phyloP scores from a whole-genome alignment of 2,113 vertebrate species.

The Larimichthys polyactis region DNA sequence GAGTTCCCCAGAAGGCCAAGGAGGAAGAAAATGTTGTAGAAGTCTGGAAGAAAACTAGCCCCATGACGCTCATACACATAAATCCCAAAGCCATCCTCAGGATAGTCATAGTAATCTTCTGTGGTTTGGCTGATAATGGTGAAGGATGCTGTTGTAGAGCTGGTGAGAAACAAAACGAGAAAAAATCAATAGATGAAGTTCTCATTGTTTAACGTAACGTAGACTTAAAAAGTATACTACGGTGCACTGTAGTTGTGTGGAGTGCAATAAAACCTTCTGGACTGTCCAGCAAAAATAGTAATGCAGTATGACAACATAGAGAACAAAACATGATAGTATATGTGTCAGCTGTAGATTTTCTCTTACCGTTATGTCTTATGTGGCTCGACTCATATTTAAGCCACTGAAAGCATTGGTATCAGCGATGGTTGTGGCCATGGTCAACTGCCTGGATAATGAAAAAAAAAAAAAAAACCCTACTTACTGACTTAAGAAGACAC shows the following conservation, averaged over 20 bases:
- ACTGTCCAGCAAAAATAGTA: no score
- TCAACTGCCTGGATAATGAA: background rate
- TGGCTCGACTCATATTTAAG: background rate
- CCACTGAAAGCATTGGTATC: background rate
- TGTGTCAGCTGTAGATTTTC: background rate
- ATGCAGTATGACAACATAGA: background rate
- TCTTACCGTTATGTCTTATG: background rate
- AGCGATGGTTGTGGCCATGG: background rate
- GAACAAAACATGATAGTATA: background rate
- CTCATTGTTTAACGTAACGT: background rate
- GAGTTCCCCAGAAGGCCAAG: constrained; percentile 88
- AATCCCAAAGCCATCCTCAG: fast-evolving
- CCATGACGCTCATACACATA: constrained; percentile 47
- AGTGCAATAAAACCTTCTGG: no score
- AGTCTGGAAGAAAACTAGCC: constrained; percentile 77
- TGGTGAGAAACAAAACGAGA: constrained; percentile 18
- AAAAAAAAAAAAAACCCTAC: background rate
- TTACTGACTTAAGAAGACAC: background rate
- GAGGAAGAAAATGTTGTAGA: constrained; percentile 87
- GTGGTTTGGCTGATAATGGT: fast-evolving
- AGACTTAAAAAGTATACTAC: no score
- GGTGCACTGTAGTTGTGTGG: no score
- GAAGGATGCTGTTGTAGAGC: background rate
- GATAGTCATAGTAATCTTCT: background rate
- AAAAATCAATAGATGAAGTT: background rate